phyloP scores from a whole-genome alignment of 2,113 vertebrate species.

The Phrynocephalus versicolor region DNA sequence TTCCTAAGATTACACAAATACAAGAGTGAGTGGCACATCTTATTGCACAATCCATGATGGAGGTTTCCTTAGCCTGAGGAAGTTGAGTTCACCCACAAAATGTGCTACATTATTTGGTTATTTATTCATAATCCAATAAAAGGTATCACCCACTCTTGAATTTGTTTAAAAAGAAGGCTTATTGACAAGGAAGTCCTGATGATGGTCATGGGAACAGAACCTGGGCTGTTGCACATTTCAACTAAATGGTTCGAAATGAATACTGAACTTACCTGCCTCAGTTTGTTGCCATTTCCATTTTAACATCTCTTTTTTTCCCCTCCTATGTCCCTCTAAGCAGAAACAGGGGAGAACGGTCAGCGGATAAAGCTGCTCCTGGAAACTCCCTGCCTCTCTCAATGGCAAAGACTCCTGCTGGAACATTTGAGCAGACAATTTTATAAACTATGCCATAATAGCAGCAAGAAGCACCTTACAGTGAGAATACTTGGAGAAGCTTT shows the following conservation, averaged over 20 bases:
- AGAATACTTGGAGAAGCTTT: constrained; percentile 76
- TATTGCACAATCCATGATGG: too few species aligned
- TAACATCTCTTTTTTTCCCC: rapidly evolving
- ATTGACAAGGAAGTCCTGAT: background rate
- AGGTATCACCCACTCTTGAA: too few species aligned
- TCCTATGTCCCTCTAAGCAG: constrained; percentile 44
- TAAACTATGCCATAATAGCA: constrained; percentile 65
- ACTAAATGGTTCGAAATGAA: background rate
- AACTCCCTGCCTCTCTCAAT: constrained; percentile 76
- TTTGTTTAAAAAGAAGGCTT: background rate
- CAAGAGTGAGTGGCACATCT: too few species aligned
- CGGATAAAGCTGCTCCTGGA: constrained; percentile 78
- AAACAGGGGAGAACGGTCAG: constrained; percentile 81
- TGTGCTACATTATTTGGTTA: too few species aligned
- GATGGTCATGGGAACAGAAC: background rate
- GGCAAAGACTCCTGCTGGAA: constrained; percentile 76
- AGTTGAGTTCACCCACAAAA: too few species aligned
- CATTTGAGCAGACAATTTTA: constrained; percentile 75
- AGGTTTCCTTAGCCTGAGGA: too few species aligned
- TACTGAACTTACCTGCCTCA: background rate
- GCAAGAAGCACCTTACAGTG: constrained; percentile 55
- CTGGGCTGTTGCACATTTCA: background rate
- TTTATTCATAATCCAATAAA: too few species aligned
- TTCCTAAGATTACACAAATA: too few species aligned
- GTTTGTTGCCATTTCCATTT: background rate